Base-by-base conservation (phyloP, 2,797 vertebrate genomes). In the Eleutherodactylus coqui region DNA sequence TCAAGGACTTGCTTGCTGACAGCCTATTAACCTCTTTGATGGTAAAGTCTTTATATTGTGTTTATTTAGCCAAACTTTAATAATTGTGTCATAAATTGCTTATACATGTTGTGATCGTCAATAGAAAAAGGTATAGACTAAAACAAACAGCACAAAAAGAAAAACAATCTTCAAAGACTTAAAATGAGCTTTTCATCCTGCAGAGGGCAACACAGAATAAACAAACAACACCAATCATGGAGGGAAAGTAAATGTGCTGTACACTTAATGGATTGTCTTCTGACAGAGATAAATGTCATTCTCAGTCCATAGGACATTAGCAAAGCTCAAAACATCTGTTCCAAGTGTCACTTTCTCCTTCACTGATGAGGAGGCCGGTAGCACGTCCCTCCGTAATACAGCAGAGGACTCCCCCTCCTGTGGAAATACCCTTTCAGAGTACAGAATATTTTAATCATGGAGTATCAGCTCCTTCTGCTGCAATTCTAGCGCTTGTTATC, bases 241-340 rank as follows among this genome's bases (percentile, higher is more conserved):
- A 53, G 60, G 79, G 83, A 77, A 84, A 67, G 62, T 73, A 87
- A 87, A 75, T 84, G 24, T 87, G 86, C 75, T 87, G 81, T 80
- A 79, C 76, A 84, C 76, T 83, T 87, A 87, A 87, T 84, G 76
- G 82, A 87, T 87, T 83, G 78, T 84, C 64, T 84, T 84, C 53
- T 84, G 86, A 87, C 86, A 87, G 73, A 87, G 86, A 87, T 87
- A 84, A 87, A 87, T 87, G 86, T 75, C 82, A 84, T 69, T 87
- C 81, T 84, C 77, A 78, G 86, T 84, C 86, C 86, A 87, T 58
- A 87, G 86, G 86, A 87, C 86, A 87, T 87, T 87, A 87, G 86
- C 86, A 84, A 84, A 84, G 67, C 86, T 79, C 82, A 80, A 87
- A 84, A 87, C 86, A 87, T 79, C 75, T 87, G 86, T 84, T 87